Conservation (phyloP, 2,888 invertebrate genomes). For the Tridacna gigas region DNA sequence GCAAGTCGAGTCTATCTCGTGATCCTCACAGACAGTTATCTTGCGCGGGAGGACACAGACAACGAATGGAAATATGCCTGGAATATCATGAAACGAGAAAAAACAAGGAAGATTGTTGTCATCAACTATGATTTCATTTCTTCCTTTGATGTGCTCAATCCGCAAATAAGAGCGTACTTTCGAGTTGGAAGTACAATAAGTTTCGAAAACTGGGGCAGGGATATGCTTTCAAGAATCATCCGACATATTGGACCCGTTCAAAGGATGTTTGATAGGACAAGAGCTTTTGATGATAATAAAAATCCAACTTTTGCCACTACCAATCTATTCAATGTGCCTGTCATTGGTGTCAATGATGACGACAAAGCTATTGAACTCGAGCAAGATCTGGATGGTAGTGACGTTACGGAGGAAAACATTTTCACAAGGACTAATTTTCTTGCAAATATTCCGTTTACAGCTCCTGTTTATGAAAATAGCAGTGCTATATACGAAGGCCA, state of each 20-base stretch:
- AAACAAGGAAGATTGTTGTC: constrained; percentile 35
- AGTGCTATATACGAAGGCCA: too few relatives aligned
- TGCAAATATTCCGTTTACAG: too few relatives aligned
- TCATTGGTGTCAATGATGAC: neutral
- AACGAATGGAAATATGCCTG: constrained; percentile 52
- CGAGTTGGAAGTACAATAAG: constrained; percentile 35
- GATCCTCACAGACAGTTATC: constrained; percentile 39
- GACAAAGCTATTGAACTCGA: neutral
- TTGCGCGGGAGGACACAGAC: constrained; percentile 22
- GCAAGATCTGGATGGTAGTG: too few relatives aligned
- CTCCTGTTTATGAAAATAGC: too few relatives aligned
- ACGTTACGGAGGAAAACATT: too few relatives aligned
- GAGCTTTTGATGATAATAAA: neutral
- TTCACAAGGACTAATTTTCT: too few relatives aligned
- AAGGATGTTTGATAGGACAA: neutral
- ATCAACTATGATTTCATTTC: constrained; percentile 45
- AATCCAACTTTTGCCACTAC: neutral
- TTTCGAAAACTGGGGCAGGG: constrained; percentile 39
- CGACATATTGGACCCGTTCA: constrained; percentile 33
- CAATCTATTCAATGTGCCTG: neutral
- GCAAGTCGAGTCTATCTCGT: constrained; percentile 33
- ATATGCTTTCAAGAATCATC: constrained; percentile 32
- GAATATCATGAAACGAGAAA: constrained; percentile 27
- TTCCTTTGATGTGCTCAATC: constrained; percentile 30
- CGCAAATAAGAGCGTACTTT: constrained; percentile 36